Conservation (phyloP, 1,140 invertebrate species). For the Mycetomoellerius zeteki region DNA sequence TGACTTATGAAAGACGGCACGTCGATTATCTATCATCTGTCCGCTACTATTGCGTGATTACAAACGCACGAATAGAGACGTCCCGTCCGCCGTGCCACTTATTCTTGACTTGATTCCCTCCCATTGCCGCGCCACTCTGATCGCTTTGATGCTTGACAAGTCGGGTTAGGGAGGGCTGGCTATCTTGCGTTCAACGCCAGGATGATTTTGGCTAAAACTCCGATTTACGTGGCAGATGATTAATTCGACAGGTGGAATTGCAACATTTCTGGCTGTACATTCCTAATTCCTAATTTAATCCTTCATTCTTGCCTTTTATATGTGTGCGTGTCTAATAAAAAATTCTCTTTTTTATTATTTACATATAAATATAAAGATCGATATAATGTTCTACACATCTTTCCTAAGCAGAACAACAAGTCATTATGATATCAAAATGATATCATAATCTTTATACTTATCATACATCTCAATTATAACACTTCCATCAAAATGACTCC, state of each 20-base stretch:
- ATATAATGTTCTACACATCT: too few species aligned
- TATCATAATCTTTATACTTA: too few species aligned
- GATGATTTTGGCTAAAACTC: background rate
- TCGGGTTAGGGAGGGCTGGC: background rate
- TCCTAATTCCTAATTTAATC: background rate
- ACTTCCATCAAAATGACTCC: too few species aligned
- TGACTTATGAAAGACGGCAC: conserved; percentile 10
- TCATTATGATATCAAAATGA: too few species aligned
- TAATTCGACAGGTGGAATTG: background rate
- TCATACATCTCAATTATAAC: too few species aligned
- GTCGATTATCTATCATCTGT: conserved; percentile 48
- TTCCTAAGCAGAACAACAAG: too few species aligned
- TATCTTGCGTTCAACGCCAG: background rate
- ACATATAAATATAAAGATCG: too few species aligned
- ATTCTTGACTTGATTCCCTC: background rate
- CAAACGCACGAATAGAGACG: background rate
- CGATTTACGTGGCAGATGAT: background rate
- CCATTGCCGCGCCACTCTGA: background rate
- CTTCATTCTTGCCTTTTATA: background rate
- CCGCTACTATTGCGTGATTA: background rate
- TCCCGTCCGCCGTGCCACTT: background rate
- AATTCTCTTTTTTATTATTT: too few species aligned
- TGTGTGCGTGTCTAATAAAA: too few species aligned
- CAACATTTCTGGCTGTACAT: background rate
- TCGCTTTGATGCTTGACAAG: too few species aligned